Percentiles rank a stretch among this genome's conserved stretches.
Conservation (phyloP, 2,888 invertebrate genomes). For the Mythimna vitellina region DNA sequence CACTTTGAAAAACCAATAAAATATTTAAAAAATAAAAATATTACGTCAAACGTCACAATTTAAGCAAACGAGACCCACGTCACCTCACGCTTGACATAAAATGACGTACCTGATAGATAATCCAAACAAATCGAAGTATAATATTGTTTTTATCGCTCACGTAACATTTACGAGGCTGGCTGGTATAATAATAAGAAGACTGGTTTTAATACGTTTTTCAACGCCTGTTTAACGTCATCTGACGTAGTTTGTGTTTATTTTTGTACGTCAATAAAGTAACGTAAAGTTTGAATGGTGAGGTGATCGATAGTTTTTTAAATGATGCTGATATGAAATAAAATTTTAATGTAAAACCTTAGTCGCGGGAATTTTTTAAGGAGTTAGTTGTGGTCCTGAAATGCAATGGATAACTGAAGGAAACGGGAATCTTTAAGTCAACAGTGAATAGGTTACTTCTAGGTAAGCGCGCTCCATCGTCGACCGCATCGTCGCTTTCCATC, state of each 20-base stretch:
- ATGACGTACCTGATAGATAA: conserved; percentile 14
- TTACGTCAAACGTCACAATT: neutral
- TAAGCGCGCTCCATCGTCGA: too few relatives aligned
- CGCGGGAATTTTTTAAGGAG: too few relatives aligned
- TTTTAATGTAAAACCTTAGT: too few relatives aligned
- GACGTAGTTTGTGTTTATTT: conserved; percentile 2
- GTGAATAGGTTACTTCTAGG: too few relatives aligned
- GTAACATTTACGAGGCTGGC: neutral
- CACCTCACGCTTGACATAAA: conserved; percentile 16
- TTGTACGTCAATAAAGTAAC: conserved; percentile 1
- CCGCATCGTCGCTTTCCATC: too few relatives aligned
- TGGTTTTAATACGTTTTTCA: conserved; percentile 6
- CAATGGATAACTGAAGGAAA: too few relatives aligned
- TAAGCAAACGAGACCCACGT: conserved; percentile 6
- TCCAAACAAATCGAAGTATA: conserved; percentile 10
- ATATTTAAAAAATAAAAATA: too few relatives aligned
- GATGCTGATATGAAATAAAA: too few relatives aligned
- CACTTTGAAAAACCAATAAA: too few relatives aligned
- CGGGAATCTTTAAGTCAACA: too few relatives aligned
- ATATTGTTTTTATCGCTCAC: conserved; percentile 37
- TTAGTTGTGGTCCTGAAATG: too few relatives aligned
- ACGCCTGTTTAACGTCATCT: conserved; percentile 14
- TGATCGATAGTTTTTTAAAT: too few relatives aligned
- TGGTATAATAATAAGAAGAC: conserved; percentile 2
- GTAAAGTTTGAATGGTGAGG: neutral